A percentile compares a stretch with the other conserved stretches of the same genome.
These are phyloP conservation scores for Catocala nupta DNA, from an alignment of 2,888 invertebrate genomes.

Conservation along the genomic window DNA sequence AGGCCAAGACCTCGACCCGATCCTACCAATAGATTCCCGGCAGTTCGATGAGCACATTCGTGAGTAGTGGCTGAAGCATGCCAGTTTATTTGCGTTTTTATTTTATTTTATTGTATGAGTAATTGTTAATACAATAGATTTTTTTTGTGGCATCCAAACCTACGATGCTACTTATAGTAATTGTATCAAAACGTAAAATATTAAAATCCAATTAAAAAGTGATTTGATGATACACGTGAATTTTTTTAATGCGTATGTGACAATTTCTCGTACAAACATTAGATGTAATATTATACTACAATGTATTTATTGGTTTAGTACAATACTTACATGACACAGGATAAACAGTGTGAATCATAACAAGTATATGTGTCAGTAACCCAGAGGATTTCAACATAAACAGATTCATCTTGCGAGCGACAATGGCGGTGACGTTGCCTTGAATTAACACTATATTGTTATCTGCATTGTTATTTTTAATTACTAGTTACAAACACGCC, in stretches of 20 bases:
- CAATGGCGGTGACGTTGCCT: slow-evolving; percentile 61
- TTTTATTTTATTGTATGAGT: slow-evolving; percentile 57
- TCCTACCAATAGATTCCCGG: slow-evolving; percentile 60
- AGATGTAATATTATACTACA: slow-evolving; percentile 20
- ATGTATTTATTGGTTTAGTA: slow-evolving; percentile 13
- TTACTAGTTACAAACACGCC: slow-evolving; percentile 55
- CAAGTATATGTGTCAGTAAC: slow-evolving; percentile 27
- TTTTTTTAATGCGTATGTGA: slow-evolving; percentile 7
- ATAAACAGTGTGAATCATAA: slow-evolving; percentile 25
- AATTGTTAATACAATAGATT: slow-evolving; percentile 23
- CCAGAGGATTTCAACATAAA: slow-evolving; percentile 28
- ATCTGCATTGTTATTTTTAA: slow-evolving; percentile 62
- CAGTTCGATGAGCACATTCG: slow-evolving; percentile 78
- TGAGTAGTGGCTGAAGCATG: slow-evolving; percentile 87
- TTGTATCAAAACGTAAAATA: too few species aligned
- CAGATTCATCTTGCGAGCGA: slow-evolving; percentile 46
- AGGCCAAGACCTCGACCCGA: slow-evolving; percentile 59
- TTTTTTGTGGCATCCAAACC: background rate
- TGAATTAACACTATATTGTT: slow-evolving; percentile 69
- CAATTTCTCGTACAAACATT: slow-evolving; percentile 26
- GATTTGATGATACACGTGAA: background rate
- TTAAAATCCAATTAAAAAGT: too few species aligned
- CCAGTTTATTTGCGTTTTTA: slow-evolving; percentile 74
- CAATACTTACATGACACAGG: slow-evolving; percentile 31
- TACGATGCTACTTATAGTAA: too few species aligned